Base-by-base conservation (phyloP, 2,888 invertebrate genomes). In the Pherbina coryleti region DNA sequence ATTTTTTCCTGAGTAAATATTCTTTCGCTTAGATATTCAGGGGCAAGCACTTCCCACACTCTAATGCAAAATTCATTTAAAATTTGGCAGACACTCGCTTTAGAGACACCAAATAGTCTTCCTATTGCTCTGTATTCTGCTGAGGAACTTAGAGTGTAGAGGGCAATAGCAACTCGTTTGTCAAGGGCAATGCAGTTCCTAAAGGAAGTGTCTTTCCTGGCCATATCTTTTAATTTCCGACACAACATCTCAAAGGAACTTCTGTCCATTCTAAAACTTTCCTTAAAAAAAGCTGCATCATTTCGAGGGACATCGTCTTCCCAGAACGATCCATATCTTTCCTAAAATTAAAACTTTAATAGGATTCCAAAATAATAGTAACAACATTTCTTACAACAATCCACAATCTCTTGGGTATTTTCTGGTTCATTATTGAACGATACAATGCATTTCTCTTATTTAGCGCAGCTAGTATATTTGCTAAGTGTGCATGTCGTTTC, bases 91-190 rank as follows among this genome's bases (percentile, higher is more conserved):
- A 72, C 57, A 2, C 57, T 72, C 3, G 57, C 7, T 19, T 55
- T 55, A 9, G 31, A 55, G 4, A 72, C 19, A 7, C 72, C 72
- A 72, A 72, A 72, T 17, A 72, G 7, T 17, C 57, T 49, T 22
- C 31, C 37, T 28, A 72, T 57, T 9, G 25, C 17, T 2, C 72
- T 28, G 44, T 57, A 60, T n/a, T 72, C 72, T 4, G 72, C 34
- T 17, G 72, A 72, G 11, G 72, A 72, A 1, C 72, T 37, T 3
- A 72, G 19, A 4, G 57, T 11, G 19, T 78, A 78, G 22, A 78
- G 49, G 0, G 75, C 70, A 11, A 78, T 31, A 4, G 70, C 74
- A 14, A 78, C 31, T 11, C 78, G 66, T 37, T 78, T 78, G 14
- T 66, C 49, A 2, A 75, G 19, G 5, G 57, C 17, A 8, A 72